Evolutionary conservation across 2,797 vertebrate genomes (phyloP).

Genomic region (Centroberyx gerrardi): DNA sequence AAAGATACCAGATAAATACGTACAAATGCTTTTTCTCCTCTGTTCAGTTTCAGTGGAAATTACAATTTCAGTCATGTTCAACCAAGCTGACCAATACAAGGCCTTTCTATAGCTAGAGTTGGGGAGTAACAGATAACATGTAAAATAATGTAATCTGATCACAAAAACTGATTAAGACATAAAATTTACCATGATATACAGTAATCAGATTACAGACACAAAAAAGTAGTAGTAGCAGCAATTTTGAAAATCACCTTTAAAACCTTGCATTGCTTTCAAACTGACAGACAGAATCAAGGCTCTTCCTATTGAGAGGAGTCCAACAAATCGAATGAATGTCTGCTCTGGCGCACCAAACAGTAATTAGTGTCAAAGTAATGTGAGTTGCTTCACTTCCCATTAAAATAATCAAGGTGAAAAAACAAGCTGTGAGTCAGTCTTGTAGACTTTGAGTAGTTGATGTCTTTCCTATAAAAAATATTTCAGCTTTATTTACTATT

Average conservation of each 20-base stretch:
- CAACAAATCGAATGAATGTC: conserved; percentile 10
- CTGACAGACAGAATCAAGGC: conserved; percentile 1
- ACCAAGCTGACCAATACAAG: not conserved
- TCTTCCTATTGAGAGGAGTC: not conserved
- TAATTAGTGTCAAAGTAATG: not conserved
- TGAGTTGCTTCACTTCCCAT: not conserved
- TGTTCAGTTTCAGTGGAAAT: not conserved
- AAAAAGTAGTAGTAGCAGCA: not conserved
- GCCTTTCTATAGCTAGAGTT: not conserved
- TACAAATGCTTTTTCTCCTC: too few relatives aligned
- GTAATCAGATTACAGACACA: not conserved
- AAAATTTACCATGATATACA: not conserved
- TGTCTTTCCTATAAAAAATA: not conserved
- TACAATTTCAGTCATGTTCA: not conserved
- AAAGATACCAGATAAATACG: too few relatives aligned
- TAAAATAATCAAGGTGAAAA: not conserved
- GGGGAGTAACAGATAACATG: not conserved
- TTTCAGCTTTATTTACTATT: not conserved
- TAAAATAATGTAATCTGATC: not conserved
- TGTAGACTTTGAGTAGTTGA: not conserved
- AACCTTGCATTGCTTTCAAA: too few relatives aligned
- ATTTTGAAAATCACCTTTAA: too few relatives aligned
- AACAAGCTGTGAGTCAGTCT: not conserved
- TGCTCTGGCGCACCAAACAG: conserved; percentile 4
- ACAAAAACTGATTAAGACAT: too few relatives aligned